Evolutionary conservation across 2,888 invertebrate species (phyloP), one percentile per base, ranked within the genome.

Genomic region (Calliopum simillimum): DNA sequence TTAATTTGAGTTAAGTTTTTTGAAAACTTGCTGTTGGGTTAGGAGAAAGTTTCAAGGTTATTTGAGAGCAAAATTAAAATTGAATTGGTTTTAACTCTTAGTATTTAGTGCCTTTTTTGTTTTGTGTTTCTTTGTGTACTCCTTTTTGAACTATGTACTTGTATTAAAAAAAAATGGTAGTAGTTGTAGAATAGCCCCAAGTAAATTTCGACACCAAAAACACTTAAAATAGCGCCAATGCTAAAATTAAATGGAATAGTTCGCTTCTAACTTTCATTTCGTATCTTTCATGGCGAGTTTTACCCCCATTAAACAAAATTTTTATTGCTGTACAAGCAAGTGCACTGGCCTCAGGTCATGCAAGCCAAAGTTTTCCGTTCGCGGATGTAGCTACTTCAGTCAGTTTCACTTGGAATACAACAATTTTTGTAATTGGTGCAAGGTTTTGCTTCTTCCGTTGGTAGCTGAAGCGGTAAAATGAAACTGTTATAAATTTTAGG

Each of bases 271-370:
- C 41, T 3, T n/a, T 25, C 4, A 14, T 41, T 55, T 14, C 25
- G 5, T 8, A 23, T n/a, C 19, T 14, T 6, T 4, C 56, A 41
- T 5, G 25, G 11, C 41, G 16, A 58, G 23, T 58, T 58, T 13
- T 58, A 46, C 21, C 23, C 12, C 61, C 46, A 46, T 61, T 61
- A 44, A 46, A 46, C 61, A 61, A n/a, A n/a, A 16, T 16, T 61
- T 47, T 47, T 13, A 13, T 23, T 44, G 43, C 21, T n/a, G 43
- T 44, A 44, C 44, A 19, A 59, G 59, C 44, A 19, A 59, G 59
- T 59, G 59, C 59, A 59, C 41, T 14, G 59, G 44, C 59, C 59
- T 11, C 44, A 19, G 59, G 61, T 46, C 44, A 44, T 44, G 44
- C 16, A 13, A 21, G 19, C 44, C 44, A 46, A 61, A 61, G 23